Base-by-base conservation (phyloP, 2,797 vertebrate species). In the Pseudocheirus occidentalis region DNA sequence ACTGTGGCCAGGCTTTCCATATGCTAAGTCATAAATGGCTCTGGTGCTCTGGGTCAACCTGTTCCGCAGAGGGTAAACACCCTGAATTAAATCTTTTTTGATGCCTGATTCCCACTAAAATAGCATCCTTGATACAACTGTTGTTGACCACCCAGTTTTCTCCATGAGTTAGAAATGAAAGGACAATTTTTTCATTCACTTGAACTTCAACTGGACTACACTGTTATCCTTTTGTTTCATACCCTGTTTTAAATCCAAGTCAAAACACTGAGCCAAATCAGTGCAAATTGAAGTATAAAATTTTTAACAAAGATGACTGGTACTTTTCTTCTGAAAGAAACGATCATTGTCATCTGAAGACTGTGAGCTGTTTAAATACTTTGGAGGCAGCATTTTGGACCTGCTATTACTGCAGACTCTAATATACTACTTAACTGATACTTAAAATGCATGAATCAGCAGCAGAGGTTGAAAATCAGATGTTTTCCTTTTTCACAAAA, bases 391-490 rank as follows among this genome's bases (percentile, higher is more conserved):
- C 46, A 55, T 40, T 94, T 94, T 97, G 91, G 52, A 95, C 53
- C n/a, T 1, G 96, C 28, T 21, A 58, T 91, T 96, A 95, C 54
- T 90, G 40, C 91, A 52, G 52, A 14, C 40, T 81, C 6, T n/a
- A 93, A 55, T 96, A 29, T 95, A 54, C 91, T 94, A 95, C 81
- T 94, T 97, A 93, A 73, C n/a, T 94, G 90, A 91, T 97, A 93
- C 91, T 96, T 95, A 93, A 97, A 96, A 92, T 55, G 50, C 24
- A 27, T 95, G 92, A 52, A 90, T 97, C 92, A 96, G 53, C 18
- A 89, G 31, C 5, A 87, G 55, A 96, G 24, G 31, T 46, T 90
- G 6, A 13, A 27, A 58, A 46, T 93, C 90, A 57, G 16, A 52
- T 91, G 93, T 57, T 62, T 91, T 94, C 40, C 62, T 93, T 2